Evolutionary conservation across 1,140 invertebrate genomes (phyloP), one percentile per base, ranked within the genome.

Genomic region (Ceratitis capitata): DNA sequence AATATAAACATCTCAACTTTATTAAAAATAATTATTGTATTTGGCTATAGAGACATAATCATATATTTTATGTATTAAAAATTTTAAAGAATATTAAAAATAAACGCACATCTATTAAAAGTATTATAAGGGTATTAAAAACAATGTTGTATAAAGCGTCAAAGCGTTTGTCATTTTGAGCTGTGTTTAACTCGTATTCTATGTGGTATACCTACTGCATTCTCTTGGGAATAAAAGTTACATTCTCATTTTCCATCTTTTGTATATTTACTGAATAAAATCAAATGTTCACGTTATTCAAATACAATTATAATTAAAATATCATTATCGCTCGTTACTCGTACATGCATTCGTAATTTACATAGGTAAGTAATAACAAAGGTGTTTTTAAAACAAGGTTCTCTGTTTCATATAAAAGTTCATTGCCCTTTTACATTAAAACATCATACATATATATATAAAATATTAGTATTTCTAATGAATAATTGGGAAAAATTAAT

Each of bases 261-360:
- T 78, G 69, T 78, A 78, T 78, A 78, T 42, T 78, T 78, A 78
- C 35, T 45, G 69, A 78, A 78, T 78, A 45, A 78, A 78, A 78
- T 47, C 23, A 78, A 78, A n/a, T 39, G 42, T 45, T 47, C 45
- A 78, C 69, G 69, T 32, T 78, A 78, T 78, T 45, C 39, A 78
- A 19, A 23, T 78, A 78, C n/a, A 45, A 9, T 78, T 47, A 78
- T 78, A 47, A 78, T 45, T 78, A 78, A 45, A 78, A 78, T 78
- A 78, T 39, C 69, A 78, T 45, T 10, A 42, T 78, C 35, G 69
- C 42, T 78, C 69, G 12, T 39, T 45, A 39, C 1, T 47, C 69
- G 39, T 26, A 78, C 69, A 78, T n/a, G n/a, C n/a, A n/a, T n/a
- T n/a, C n/a, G n/a, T 78, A 78, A 42, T 45, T 78, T 47, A 78